Conservation (phyloP, 2,797 vertebrate genomes). For the Danio choprae region DNA sequence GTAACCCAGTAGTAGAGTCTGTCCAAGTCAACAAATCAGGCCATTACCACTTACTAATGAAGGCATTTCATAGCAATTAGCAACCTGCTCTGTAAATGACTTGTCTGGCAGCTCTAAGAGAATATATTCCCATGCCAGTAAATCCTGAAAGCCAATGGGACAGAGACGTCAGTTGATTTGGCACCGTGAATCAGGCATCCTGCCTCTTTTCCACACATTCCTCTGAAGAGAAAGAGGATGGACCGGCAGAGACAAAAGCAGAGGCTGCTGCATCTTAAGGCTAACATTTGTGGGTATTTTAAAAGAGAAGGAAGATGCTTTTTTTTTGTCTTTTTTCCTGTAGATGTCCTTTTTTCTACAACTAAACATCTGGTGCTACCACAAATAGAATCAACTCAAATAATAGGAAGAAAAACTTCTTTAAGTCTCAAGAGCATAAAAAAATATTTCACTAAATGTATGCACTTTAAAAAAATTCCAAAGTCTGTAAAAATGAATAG, state of each 20-base stretch:
- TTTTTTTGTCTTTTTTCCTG: constrained; percentile 4
- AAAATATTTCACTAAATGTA: too few relatives aligned
- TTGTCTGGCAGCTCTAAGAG: constrained; percentile 29
- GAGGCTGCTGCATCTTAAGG: constrained; percentile 23
- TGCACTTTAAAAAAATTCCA: neutral
- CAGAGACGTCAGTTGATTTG: constrained; percentile 52
- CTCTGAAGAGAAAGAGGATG: constrained; percentile 33
- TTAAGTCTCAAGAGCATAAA: neutral
- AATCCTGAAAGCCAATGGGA: constrained; percentile 49
- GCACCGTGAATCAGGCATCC: constrained; percentile 27
- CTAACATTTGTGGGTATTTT: constrained; percentile 23
- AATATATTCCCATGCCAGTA: constrained; percentile 47
- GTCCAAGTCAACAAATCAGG: neutral
- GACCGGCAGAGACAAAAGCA: neutral
- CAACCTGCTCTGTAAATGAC: constrained; percentile 38
- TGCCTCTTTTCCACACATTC: constrained; percentile 47
- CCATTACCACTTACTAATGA: constrained; percentile 19
- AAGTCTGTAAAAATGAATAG: too few relatives aligned
- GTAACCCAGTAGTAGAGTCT: too few relatives aligned
- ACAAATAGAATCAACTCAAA: constrained; percentile 17
- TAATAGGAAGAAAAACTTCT: neutral
- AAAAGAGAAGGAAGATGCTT: constrained; percentile 14
- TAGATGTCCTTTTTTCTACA: neutral
- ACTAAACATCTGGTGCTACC: constrained; percentile 25
- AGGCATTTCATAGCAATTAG: constrained; percentile 11